A percentile compares a stretch with the other conserved stretches of the same genome.
These are phyloP conservation scores for Asarcornis scutulata DNA, from an alignment of 2,113 vertebrate species.

Conservation along the genomic window DNA sequence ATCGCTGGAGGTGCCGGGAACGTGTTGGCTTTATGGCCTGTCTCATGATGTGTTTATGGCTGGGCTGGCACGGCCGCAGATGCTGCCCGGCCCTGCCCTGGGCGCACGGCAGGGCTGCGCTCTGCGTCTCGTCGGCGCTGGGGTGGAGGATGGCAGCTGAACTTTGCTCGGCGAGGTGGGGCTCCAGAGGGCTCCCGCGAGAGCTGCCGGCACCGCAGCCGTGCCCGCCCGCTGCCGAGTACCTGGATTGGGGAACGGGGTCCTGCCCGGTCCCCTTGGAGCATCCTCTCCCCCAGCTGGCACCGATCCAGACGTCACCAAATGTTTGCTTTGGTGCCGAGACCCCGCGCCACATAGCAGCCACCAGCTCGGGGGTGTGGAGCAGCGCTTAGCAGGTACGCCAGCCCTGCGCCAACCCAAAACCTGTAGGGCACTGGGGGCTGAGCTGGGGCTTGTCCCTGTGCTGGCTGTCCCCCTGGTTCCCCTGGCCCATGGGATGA, in stretches of 20 bases:
- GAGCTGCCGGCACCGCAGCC: not conserved
- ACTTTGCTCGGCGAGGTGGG: conserved; percentile 43
- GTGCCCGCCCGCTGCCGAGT: not conserved
- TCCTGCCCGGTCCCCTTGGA: not conserved
- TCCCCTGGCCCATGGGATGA: not conserved
- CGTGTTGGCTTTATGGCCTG: not conserved
- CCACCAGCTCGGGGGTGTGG: not conserved
- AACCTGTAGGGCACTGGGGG: not conserved
- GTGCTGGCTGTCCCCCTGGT: not conserved
- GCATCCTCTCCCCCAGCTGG: not conserved
- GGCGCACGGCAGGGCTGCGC: not conserved
- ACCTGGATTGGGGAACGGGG: not conserved
- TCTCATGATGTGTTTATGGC: conserved; percentile 37
- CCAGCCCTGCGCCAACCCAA: not conserved
- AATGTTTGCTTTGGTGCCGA: not conserved
- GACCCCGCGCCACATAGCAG: not conserved
- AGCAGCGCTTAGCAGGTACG: conserved; percentile 10
- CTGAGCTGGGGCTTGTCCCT: not conserved
- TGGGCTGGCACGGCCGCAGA: accelerated
- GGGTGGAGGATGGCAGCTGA: not conserved
- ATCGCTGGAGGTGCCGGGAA: not conserved
- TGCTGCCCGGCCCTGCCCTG: conserved; percentile 13
- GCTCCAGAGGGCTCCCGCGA: not conserved
- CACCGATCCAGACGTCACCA: not conserved
- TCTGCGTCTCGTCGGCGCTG: not conserved